Base-by-base conservation (phyloP, 2,113 vertebrate genomes). In the Furnarius figulus region DNA sequence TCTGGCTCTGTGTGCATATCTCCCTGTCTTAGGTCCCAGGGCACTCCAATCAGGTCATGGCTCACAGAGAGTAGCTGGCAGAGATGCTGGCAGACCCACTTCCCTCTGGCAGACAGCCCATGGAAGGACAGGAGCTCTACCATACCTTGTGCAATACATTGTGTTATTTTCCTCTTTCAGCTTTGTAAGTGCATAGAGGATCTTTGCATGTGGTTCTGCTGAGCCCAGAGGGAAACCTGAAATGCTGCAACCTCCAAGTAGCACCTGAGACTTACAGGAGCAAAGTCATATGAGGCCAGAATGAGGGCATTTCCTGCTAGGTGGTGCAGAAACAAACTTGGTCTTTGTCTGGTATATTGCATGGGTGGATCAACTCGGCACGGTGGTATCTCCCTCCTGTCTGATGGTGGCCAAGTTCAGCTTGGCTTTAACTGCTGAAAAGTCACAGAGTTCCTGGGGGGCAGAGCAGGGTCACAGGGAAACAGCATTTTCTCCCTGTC, bases 81-180 rank as follows among this genome's bases (percentile, higher is more conserved):
- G 63, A 83, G 40, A 37, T 56, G 59, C 61, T 46, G 35, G 52
- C 68, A 50, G 52, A 65, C 12, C 8, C 39, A 30, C 4, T 42
- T 8, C 7, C 11, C 1, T 1, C 31, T 8, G 8, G n/a, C 50
- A 74, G 42, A 18, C 33, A 88, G 61, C 19, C 16, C 17, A 2
- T 10, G 40, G 39, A n/a, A 87, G 14, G 28, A 59, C 1, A 0
- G 1, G 12, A 23, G 8, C 5, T 75, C 22, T 88, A 23, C 18
- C 24, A 70, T 40, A 20, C 5, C 18, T n/a, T 1, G 8, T 27
- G 27, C 33, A 78, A 33, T 10, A 35, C 0, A 1, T 39, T 0
- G 0, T 22, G 8, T 30, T 80, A 3, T 63, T 87, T 85, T 44
- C 10, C 12, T 50, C 25, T 47, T 85, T 65, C 25, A 52, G 53